phyloP scores from a whole-genome alignment of 2,888 invertebrate species.

The Agrochola litura region DNA sequence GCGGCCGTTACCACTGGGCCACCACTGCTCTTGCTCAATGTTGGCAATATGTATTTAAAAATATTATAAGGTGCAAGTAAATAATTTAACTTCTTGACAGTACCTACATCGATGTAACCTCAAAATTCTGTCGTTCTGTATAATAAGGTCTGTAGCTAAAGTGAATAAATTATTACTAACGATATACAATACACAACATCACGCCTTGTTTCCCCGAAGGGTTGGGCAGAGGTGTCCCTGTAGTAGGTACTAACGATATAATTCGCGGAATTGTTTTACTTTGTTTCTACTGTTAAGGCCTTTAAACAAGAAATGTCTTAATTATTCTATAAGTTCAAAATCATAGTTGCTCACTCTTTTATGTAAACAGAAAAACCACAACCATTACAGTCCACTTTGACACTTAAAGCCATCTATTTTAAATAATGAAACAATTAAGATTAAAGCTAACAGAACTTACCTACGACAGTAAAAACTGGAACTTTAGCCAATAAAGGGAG shows the following conservation, averaged over 20 bases:
- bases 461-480: slow-evolving; percentile 70
- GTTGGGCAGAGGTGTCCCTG: too few relatives aligned
- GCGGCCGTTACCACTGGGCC: too few relatives aligned
- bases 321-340: background rate
- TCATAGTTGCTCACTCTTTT: background rate
- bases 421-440: slow-evolving; percentile 25
- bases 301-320: background rate
- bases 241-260: background rate
- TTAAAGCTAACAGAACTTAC: slow-evolving; percentile 19
- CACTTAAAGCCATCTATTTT: background rate
- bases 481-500: slow-evolving; percentile 78
- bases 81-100: background rate
- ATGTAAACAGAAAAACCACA: background rate
- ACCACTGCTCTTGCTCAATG: too few relatives aligned
- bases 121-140: background rate
- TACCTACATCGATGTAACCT: background rate
- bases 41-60: background rate
- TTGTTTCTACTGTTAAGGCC: background rate
- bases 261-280: background rate
- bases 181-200: too few relatives aligned
- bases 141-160: too few relatives aligned
- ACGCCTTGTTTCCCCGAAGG: too few relatives aligned
- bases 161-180: background rate
- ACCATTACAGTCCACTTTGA: background rate
- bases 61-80: too few relatives aligned